A percentile compares a stretch with the other conserved stretches of the same genome.
These are phyloP conservation scores for Tinea pellionella DNA, from an alignment of 2,888 invertebrate genomes.

Conservation along the genomic window DNA sequence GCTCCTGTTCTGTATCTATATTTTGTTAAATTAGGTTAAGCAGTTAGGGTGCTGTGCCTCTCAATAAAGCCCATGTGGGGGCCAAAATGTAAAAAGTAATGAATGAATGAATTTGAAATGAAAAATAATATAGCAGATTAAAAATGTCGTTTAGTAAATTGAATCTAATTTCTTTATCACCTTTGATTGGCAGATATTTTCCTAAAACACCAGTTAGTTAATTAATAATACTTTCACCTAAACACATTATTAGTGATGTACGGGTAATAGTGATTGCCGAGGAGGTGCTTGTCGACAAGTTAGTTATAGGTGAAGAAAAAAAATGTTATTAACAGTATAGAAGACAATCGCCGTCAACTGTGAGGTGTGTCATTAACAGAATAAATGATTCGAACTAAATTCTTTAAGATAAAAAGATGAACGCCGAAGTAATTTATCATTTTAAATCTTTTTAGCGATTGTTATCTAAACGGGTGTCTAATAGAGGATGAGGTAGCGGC, in stretches of 20 bases:
- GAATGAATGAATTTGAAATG: no score
- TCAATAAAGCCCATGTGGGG: no score
- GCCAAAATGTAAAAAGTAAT: no score
- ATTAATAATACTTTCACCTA: background rate
- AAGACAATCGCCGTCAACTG: constrained; percentile 24
- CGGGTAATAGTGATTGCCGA: background rate
- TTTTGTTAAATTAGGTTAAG: no score
- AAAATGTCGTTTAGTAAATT: background rate
- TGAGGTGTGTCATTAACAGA: constrained; percentile 28
- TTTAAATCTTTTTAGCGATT: constrained; percentile 9
- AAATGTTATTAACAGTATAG: constrained; percentile 37
- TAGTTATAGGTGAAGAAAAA: constrained; percentile 8
- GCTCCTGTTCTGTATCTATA: no score
- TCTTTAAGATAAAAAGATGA: constrained; percentile 9
- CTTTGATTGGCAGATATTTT: background rate
- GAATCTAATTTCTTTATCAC: no score
- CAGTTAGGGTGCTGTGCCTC: no score
- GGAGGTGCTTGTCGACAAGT: background rate
- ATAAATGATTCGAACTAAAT: constrained; percentile 16
- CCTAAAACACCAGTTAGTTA: background rate
- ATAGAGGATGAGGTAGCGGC: constrained; percentile 9
- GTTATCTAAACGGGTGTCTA: constrained; percentile 13
- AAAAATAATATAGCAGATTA: no score
- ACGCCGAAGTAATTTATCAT: constrained; percentile 13
- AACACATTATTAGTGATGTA: background rate